A percentile compares a stretch with the other conserved stretches of the same genome.
Evolutionary conservation across 2,888 invertebrate genomes (phyloP).

Genomic region (Ganaspis brasiliensis): DNA sequence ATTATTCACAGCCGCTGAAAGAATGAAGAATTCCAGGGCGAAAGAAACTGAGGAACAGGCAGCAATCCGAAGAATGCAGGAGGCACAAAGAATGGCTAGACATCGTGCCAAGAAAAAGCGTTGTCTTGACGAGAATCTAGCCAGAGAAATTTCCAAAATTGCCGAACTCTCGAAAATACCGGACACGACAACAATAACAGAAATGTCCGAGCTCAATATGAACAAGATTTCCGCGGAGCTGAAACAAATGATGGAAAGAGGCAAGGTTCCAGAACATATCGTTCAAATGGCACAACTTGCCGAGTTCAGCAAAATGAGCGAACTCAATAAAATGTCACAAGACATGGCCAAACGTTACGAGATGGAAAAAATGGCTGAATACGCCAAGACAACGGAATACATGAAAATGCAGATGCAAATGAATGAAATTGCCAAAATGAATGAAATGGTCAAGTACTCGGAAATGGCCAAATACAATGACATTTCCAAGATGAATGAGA

Average conservation of each 20-base stretch:
- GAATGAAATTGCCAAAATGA: conserved; percentile 76
- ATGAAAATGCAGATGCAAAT: conserved; percentile 77
- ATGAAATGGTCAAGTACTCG: conserved; percentile 77
- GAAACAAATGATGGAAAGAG: conserved; percentile 80
- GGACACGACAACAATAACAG: conserved; percentile 76
- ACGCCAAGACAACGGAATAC: conserved; percentile 77
- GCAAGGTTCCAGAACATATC: conserved; percentile 79
- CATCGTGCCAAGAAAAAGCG: conserved; percentile 79
- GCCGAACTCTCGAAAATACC: conserved; percentile 79
- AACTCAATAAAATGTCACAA: conserved; percentile 77
- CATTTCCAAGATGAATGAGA: conserved; percentile 76
- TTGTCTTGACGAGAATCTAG: conserved; percentile 77
- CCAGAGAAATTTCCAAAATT: conserved; percentile 78
- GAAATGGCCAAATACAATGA: conserved; percentile 79
- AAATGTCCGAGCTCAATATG: conserved; percentile 79
- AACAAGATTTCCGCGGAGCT: conserved; percentile 79
- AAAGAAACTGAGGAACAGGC: conserved; percentile 78
- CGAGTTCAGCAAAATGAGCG: conserved; percentile 78
- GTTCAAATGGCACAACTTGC: conserved; percentile 80
- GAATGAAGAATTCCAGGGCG: conserved; percentile 76
- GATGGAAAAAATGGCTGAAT: conserved; percentile 79
- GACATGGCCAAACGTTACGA: conserved; percentile 78
- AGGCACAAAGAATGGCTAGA: conserved; percentile 78
- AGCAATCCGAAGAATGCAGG: conserved; percentile 77
- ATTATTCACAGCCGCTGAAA: conserved; percentile 74